Percentiles rank a stretch among this genome's conserved stretches.
Conservation (phyloP, 2,113 vertebrate genomes). For the Pedetes capensis region DNA sequence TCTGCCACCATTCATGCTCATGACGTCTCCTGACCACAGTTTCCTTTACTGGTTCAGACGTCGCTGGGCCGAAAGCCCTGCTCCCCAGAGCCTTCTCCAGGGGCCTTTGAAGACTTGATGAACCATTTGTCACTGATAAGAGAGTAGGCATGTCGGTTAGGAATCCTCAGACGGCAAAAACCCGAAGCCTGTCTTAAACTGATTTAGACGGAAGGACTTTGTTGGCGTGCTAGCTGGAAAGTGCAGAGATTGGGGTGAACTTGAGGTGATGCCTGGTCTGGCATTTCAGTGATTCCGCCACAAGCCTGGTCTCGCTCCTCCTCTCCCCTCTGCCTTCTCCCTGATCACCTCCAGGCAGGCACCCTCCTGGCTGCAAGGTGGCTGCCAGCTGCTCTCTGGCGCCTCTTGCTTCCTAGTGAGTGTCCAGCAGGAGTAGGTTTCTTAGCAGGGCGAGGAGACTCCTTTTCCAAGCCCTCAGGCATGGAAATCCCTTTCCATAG, state of each 20-base stretch:
- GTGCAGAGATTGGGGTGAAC: neutral
- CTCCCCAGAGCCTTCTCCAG: neutral
- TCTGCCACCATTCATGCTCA: fast-evolving
- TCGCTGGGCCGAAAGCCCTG: neutral
- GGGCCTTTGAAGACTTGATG: neutral
- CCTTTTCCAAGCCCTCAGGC: neutral
- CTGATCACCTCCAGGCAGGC: neutral
- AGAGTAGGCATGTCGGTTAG: neutral
- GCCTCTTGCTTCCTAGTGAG: neutral
- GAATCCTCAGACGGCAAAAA: neutral
- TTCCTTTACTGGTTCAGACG: neutral
- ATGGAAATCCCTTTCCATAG: neutral
- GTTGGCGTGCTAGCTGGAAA: neutral
- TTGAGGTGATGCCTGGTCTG: neutral
- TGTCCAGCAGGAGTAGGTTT: neutral
- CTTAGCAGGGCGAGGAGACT: neutral
- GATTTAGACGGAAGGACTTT: neutral
- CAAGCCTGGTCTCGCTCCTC: neutral
- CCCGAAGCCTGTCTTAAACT: neutral
- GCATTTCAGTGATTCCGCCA: neutral
- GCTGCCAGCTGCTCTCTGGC: neutral
- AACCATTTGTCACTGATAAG: neutral
- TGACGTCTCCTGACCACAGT: fast-evolving
- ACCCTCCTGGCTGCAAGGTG: neutral
- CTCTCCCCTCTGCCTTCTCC: neutral